Base-by-base conservation (phyloP, 2,888 invertebrate species). In the Odontomyia ornata region DNA sequence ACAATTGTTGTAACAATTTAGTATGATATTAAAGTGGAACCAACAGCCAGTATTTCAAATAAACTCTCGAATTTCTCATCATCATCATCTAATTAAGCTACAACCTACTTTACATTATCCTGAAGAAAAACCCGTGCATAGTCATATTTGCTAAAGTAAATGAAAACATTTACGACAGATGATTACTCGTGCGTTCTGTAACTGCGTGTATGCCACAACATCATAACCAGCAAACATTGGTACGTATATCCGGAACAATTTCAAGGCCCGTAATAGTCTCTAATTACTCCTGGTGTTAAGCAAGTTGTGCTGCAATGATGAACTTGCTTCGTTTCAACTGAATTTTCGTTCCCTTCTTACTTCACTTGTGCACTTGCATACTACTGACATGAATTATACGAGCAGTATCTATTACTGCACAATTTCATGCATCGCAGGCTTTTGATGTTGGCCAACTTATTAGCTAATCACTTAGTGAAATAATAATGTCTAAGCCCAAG, bases 371-470 rank as follows among this genome's bases (percentile, higher is more conserved):
- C n/a, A 52, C 52, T 52, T 52, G 52, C 4, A 9, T 18, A n/a
- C 4, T 9, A 52, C n/a, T 4, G 4, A 9, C 52, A n/a, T n/a
- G n/a, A 18, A 9, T 3, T 11, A 5, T 64, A n/a, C 64, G 2
- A 28, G 28, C 23, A 18, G 23, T 60, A 60, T 30, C n/a, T 52
- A 71, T 71, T 71, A 52, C 71, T 52, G 71, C 71, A 71, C 71
- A 47, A 71, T 71, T 71, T 71, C 71, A 71, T 52, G 71, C 47
- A 25, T 71, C 25, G 71, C n/a, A 52, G 47, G 27, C 25, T 71
- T 71, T 47, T n/a, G 47, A 71, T 71, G 71, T 71, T 71, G 27
- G 71, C 23, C 47, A 52, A 71, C 47, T 67, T 36, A 71, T 71
- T 71, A 27, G 71, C 71, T 52, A 71, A 71, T 71, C 71, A 71